Conservation (phyloP, 1,140 invertebrate species). For the Leptonema lineaticorne region DNA sequence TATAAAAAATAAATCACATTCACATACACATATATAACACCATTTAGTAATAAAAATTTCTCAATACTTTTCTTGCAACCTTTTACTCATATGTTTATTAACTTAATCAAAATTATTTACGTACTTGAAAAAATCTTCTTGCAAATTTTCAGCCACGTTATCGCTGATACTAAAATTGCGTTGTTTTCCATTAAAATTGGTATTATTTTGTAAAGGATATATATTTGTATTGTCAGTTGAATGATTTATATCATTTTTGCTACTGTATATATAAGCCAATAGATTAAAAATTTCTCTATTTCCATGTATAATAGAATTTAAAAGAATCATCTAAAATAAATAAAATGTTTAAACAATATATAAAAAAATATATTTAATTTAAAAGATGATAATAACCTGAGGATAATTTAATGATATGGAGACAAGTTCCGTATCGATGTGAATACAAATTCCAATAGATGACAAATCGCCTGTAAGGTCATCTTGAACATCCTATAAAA, state of each 20-base stretch:
- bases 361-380: constrained; percentile 25
- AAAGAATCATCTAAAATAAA: constrained; percentile 49
- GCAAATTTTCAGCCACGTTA: constrained; percentile 32
- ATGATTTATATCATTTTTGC: background rate
- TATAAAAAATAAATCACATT: too few species aligned
- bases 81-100: too few species aligned
- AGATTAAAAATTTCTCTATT: constrained; percentile 45
- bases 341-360: constrained; percentile 32
- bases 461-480: background rate
- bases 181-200: constrained; percentile 34
- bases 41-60: too few species aligned
- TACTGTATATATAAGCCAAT: background rate
- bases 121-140: constrained; percentile 18
- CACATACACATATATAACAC: too few species aligned
- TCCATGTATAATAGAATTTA: constrained; percentile 50
- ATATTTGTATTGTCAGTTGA: background rate
- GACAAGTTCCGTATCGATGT: constrained; percentile 61
- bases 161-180: constrained; percentile 47
- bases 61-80: too few species aligned
- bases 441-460: constrained; percentile 58
- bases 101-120: background rate
- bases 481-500: too few species aligned
- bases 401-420: constrained; percentile 56
- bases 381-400: constrained; percentile 54
- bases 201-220: constrained; percentile 37